These are phyloP conservation scores for Lepus oiostolus DNA, from an alignment of 2,797 vertebrate genomes.

Conservation along the genomic window DNA sequence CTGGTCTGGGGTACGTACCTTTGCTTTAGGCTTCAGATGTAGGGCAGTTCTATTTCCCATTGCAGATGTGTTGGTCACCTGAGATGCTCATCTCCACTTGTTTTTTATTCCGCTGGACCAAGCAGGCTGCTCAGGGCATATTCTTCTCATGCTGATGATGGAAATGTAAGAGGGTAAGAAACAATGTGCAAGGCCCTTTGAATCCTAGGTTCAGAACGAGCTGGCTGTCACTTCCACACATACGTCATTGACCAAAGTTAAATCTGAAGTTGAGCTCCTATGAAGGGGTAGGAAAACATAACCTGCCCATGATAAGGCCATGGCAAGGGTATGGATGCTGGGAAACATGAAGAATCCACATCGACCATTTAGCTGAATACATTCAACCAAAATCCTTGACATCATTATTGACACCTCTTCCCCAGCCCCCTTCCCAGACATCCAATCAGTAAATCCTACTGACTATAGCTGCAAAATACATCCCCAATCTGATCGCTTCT, in stretches of 20 bases:
- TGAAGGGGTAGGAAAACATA: neutral
- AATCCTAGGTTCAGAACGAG: neutral
- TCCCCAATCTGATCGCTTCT: neutral
- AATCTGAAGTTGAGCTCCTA: neutral
- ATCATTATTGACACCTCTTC: slow-evolving; percentile 20
- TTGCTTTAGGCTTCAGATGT: neutral
- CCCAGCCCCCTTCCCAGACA: neutral
- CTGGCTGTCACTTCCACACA: neutral
- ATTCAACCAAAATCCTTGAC: neutral
- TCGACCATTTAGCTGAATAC: neutral
- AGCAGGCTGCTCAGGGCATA: neutral
- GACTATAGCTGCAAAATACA: slow-evolving; percentile 7
- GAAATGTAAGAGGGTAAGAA: neutral
- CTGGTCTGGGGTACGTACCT: neutral
- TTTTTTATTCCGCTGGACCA: neutral
- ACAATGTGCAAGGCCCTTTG: neutral
- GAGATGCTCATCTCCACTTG: neutral
- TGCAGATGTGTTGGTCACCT: neutral
- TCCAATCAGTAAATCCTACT: neutral
- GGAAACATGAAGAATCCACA: neutral
- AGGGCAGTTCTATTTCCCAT: neutral
- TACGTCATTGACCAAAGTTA: neutral
- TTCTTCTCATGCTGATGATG: neutral
- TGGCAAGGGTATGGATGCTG: neutral
- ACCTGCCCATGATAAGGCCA: neutral